Evolutionary conservation across 2,113 vertebrate species (phyloP), one percentile per base, ranked within the genome.

Genomic region (Actenoides lindsayi): DNA sequence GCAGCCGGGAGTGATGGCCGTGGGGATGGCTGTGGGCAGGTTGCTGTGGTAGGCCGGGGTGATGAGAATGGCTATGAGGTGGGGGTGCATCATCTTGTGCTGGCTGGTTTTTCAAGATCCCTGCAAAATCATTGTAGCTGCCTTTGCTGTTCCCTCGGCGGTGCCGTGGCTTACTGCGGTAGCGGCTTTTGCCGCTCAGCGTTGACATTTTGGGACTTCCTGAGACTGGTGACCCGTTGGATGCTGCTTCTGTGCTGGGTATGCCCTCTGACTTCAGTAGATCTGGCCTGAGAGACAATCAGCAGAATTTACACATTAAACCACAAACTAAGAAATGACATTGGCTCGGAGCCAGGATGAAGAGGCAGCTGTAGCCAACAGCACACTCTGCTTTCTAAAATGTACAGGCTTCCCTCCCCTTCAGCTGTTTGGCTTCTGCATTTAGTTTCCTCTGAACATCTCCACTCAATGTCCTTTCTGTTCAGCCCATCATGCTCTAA

Each of bases 101-200:
- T 2, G 97, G 91, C 46, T 98, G 97, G 78, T 95, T 98, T 98
- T 98, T 99, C 97, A 99, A 96, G 81, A 99, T 97, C 23, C 97
- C 98, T 5, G 98, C 95, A 84, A 99, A 99, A 94, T 99, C 99
- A 1, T 90, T 98, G 95, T 99, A 99, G 98, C 99, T 99, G 94
- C 99, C 99, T 95, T 99, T 99, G 95, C 99, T 99, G 92, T 99
- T 99, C 56, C 98, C 99, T 13, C 99, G 98, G 56, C 99, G 99
- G 96, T 99, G 99, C 7, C 99, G 99, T 5, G 99, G 98, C 96
- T 99, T 99, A 97, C 99, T 98, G 51, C 99, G 98, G 92, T 99
- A 99, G 8, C 99, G 98, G 92, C 98, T 98, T 96, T 99, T 99
- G 71, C 98, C 98, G 3, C 98, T 98, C 23, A 98, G 98, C 1